A percentile compares a stretch with the other conserved stretches of the same genome.
Conservation (phyloP, 2,888 invertebrate species). For the Scotopteryx bipunctaria region DNA sequence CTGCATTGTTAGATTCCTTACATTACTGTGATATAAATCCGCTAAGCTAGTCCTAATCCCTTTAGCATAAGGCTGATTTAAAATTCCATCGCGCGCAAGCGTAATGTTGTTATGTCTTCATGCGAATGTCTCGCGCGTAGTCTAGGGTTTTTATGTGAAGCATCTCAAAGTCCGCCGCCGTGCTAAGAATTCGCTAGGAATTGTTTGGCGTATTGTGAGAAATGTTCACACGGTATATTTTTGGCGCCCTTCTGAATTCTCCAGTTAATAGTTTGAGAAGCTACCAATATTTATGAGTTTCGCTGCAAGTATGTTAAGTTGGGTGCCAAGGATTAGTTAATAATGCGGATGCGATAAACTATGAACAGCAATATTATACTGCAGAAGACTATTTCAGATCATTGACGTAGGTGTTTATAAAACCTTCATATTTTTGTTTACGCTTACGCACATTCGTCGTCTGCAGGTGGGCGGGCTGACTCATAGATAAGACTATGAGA, state of each 20-base stretch:
- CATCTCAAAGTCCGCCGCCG: slow-evolving; percentile 64
- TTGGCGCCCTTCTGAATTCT: slow-evolving; percentile 31
- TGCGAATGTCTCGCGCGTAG: slow-evolving; percentile 71
- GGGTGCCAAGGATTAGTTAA: slow-evolving; percentile 21
- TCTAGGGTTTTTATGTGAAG: slow-evolving; percentile 74
- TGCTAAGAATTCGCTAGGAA: slow-evolving; percentile 57
- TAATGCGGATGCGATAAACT: slow-evolving; percentile 22
- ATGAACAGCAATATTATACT: slow-evolving; percentile 18
- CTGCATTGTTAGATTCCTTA: slow-evolving; percentile 64
- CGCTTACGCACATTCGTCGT: slow-evolving; percentile 37
- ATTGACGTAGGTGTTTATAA: slow-evolving; percentile 11
- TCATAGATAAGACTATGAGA: slow-evolving; percentile 53
- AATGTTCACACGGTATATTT: slow-evolving; percentile 45
- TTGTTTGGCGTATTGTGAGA: slow-evolving; percentile 52
- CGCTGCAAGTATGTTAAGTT: slow-evolving; percentile 9
- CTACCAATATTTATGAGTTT: slow-evolving; percentile 16
- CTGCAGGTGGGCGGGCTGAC: slow-evolving; percentile 52
- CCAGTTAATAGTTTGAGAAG: slow-evolving; percentile 17
- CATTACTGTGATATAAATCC: slow-evolving; percentile 43
- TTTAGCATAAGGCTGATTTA: slow-evolving; percentile 51
- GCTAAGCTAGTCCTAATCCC: slow-evolving; percentile 42
- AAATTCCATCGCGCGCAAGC: slow-evolving; percentile 30
- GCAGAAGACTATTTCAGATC: slow-evolving; percentile 10
- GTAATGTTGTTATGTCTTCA: slow-evolving; percentile 50
- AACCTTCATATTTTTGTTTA: slow-evolving; percentile 26